Evolutionary conservation across 2,113 vertebrate species (phyloP).

Genomic region (Dinomys branickii): DNA sequence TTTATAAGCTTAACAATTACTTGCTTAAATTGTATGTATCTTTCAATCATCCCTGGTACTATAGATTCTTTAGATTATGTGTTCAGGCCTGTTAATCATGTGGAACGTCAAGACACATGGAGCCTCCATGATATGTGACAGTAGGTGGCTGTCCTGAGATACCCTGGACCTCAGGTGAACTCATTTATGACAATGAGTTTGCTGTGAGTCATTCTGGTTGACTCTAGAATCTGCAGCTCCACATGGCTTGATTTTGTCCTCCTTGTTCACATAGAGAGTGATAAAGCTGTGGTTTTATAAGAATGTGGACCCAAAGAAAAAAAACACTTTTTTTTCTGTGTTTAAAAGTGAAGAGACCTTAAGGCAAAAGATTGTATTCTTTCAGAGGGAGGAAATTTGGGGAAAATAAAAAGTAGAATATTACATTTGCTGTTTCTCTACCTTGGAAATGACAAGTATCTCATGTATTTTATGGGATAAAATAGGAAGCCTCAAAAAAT

Average conservation of each 20-base stretch:
- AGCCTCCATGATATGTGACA: background rate
- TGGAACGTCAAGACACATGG: background rate
- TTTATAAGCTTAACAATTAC: background rate
- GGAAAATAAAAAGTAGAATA: background rate
- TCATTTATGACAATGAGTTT: background rate
- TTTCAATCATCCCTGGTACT: background rate
- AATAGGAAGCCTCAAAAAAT: background rate
- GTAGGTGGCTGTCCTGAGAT: background rate
- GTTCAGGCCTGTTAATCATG: background rate
- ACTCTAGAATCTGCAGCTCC: background rate
- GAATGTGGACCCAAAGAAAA: background rate
- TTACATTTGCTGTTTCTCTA: background rate
- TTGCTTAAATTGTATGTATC: background rate
- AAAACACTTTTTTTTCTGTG: background rate
- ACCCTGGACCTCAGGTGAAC: background rate
- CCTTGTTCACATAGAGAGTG: background rate
- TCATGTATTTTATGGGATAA: background rate
- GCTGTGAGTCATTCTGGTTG: background rate
- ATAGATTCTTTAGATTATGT: background rate
- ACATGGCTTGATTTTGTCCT: background rate
- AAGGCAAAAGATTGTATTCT: background rate
- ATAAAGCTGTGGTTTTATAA: background rate
- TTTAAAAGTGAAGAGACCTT: constrained; percentile 23
- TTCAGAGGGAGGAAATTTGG: background rate
- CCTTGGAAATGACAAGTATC: background rate